These are phyloP conservation scores for Pristionchus pacificus DNA, from an alignment of 1,140 invertebrate species.

Conservation along the genomic window DNA sequence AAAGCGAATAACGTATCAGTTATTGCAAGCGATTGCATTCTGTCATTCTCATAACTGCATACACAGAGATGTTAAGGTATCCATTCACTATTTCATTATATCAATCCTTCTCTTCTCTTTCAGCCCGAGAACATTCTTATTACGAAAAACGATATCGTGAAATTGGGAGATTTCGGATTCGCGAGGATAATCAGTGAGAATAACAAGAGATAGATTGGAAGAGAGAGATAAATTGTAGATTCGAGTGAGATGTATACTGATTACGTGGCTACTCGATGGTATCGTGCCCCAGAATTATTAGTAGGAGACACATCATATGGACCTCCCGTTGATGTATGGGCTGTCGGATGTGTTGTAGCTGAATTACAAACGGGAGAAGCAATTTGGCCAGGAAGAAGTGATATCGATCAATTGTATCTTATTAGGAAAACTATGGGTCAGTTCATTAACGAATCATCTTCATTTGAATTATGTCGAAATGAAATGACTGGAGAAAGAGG, in stretches of 20 bases:
- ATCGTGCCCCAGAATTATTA: constrained; percentile 83
- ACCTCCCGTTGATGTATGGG: constrained; percentile 95
- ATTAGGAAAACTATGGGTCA: constrained; percentile 77
- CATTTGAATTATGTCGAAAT: neutral
- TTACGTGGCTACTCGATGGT: constrained; percentile 98
- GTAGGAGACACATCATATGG: constrained; percentile 96
- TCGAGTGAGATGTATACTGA: constrained; percentile 97
- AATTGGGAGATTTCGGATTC: constrained; percentile 97
- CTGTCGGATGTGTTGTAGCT: constrained; percentile 81
- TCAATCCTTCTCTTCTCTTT: constrained; percentile 61
- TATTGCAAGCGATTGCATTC: constrained; percentile 85
- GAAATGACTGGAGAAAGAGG: constrained; percentile 14
- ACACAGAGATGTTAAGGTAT: constrained; percentile 32
- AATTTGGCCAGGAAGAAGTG: constrained; percentile 94
- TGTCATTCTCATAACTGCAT: constrained; percentile 82
- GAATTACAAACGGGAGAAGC: constrained; percentile 91
- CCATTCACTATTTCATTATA: neutral
- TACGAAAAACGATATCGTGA: constrained; percentile 86
- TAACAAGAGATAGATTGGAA: neutral
- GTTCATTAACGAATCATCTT: neutral
- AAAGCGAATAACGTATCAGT: constrained; percentile 90
- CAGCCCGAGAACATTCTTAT: constrained; percentile 98
- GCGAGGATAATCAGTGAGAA: constrained; percentile 85
- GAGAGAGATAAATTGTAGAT: constrained; percentile 54
- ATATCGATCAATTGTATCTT: constrained; percentile 93